Evolutionary conservation across 2,113 vertebrate species (phyloP).

Genomic region (Lepus americanus): DNA sequence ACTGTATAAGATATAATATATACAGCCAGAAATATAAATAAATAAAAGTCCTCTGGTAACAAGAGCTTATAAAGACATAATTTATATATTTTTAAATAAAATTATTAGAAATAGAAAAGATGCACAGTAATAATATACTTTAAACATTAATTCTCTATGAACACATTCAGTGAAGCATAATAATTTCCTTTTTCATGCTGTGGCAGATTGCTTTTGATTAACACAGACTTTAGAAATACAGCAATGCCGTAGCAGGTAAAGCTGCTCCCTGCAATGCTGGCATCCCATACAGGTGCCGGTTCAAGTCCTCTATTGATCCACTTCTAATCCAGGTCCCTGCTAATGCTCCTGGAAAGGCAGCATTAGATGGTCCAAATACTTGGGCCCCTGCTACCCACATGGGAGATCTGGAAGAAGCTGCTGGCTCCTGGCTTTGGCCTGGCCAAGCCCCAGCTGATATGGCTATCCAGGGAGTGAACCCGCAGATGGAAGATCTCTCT

Average conservation of each 20-base stretch:
- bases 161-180: slow-evolving; percentile 4
- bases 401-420: too few relatives aligned
- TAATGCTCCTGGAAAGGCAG: too few relatives aligned
- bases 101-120: slow-evolving; percentile 26
- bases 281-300: too few relatives aligned
- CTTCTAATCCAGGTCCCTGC: too few relatives aligned
- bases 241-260: background rate
- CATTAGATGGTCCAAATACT: too few relatives aligned
- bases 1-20: background rate
- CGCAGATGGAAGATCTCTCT: too few relatives aligned
- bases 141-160: slow-evolving; percentile 43
- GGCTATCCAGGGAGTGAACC: too few relatives aligned
- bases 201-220: slow-evolving; percentile 4
- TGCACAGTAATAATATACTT: background rate
- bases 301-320: too few relatives aligned
- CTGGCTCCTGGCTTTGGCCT: too few relatives aligned
- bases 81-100: slow-evolving; percentile 53
- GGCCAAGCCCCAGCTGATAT: too few relatives aligned
- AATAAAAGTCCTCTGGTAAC: slow-evolving; percentile 2
- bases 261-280: too few relatives aligned
- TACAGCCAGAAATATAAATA: slow-evolving; percentile 46
- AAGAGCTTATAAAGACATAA: background rate
- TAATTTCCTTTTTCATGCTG: slow-evolving; percentile 36
- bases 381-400: too few relatives aligned
- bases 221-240: background rate